Evolutionary conservation across 2,888 invertebrate genomes (phyloP), one percentile per base, ranked within the genome.

Genomic region (Pristionchus exspectatus): DNA sequence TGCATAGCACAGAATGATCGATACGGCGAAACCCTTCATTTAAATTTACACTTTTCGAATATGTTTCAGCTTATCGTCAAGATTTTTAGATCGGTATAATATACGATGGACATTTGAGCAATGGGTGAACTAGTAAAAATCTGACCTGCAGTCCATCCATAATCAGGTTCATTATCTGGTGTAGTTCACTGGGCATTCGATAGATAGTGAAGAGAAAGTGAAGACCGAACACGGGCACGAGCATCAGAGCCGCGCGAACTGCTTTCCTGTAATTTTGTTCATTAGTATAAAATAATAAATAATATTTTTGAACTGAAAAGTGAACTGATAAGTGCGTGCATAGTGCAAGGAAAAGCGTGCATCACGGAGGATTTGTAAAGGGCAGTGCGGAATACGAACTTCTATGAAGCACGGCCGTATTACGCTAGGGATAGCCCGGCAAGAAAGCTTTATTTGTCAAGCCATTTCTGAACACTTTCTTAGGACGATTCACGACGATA

Each of bases 171-270:
- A 95, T 92, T 90, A 95, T 95, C 91, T 95, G 95, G 92, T 96
- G 96, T 33, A 94, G 90, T 54, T 72, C 33, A 44, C 95, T 94
- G 5, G 93, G 93, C 2, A 95, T 95, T 27, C 96, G 94, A 93
- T 96, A 96, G 86, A 96, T 95, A 27, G 96, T 96, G 44, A 96
- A 93, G 81, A 95, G 92, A 91, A 96, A 95, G 92, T 96, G 96
- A 0, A 96, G 94, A 7, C 96, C 96, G 92, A 96, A 96, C 72
- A 96, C 95, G 5, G 96, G 96, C 90, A 96, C 95, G 89, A 96
- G 93, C 87, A 96, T 95, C 90, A 96, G 91, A 0, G 96, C 96
- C 4, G 96, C 96, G 14, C 95, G 94, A 50, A 96, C 96, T 14
- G 96, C 96, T 94, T 96, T 96, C 93, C 96, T 96, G 93, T 63